Base-by-base conservation (phyloP, 2,113 vertebrate species). In the Petromus typicus region DNA sequence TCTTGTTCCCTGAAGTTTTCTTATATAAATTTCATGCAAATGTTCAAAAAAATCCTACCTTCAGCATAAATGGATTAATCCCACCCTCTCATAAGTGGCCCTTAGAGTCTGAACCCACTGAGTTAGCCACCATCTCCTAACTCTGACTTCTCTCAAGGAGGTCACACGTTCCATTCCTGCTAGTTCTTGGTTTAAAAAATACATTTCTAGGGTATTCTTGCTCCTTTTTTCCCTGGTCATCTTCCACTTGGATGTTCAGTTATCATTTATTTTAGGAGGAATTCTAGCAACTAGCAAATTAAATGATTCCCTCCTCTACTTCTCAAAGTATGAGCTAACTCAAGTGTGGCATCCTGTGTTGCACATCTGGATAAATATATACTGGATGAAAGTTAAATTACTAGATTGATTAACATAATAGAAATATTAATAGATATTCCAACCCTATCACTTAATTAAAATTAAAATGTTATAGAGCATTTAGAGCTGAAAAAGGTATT, bases 251-350 rank as follows among this genome's bases (percentile, higher is more conserved):
- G 51, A 69, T 37, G 40, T 30, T 83, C 27, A 81, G 5, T 83
- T 84, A 54, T 63, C 34, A 66, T 54, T 94, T 81, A 54, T 69
- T 56, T 56, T 16, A 2, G 94, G n/a, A 78, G 13, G 7, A 81
- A 45, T 57, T 78, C 7, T 63, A 51, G 64, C 32, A 54, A 7
- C 43, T 67, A 32, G 86, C 61, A 67, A 91, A 83, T 59, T 27
- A 75, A 91, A 73, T 67, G 30, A 76, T 48, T 73, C 66, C 73
- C n/a, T 51, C 51, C 34, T 81, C 16, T 59, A 43, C 16, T 37
- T 93, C 43, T 86, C 61, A 80, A 89, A 43, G 23, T 43, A 59
- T 43, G n/a, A 89, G 27, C 73, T 88, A 89, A 82, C 86, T 89
- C 37, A 83, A 56, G 17, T 43, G 16, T 91, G 40, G 20, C 40